A percentile compares a stretch with the other conserved stretches of the same genome.
phyloP scores from a whole-genome alignment of 2,888 invertebrate genomes.

The Plagiodera versicolora region DNA sequence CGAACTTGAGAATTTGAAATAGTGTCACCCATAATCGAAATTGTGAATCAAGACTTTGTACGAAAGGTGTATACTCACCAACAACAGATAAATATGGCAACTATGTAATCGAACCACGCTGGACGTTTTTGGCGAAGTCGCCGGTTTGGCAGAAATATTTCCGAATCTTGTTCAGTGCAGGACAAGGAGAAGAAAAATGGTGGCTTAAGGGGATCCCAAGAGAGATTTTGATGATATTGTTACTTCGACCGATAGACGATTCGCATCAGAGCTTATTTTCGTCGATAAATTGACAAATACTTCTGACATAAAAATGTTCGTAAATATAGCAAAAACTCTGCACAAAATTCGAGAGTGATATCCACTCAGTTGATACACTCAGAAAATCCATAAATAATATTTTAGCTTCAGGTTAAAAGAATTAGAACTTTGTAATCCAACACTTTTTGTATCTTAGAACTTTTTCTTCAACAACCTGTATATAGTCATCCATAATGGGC shows the following conservation, averaged over 20 bases:
- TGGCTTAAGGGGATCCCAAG: slow-evolving; percentile 30
- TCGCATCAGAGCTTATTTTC: not conserved
- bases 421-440: slow-evolving; percentile 45
- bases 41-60: no score
- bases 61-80: no score
- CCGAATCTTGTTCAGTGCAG: no score
- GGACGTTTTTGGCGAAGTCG: not conserved
- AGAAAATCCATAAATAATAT: slow-evolving; percentile 48
- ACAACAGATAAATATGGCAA: no score
- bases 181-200: not conserved
- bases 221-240: slow-evolving; percentile 44
- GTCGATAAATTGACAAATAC: not conserved
- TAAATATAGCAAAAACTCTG: slow-evolving; percentile 20
- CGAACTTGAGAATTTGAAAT: no score
- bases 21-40: no score
- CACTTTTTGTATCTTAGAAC: slow-evolving; percentile 36
- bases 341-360: slow-evolving; percentile 38
- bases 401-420: slow-evolving; percentile 46
- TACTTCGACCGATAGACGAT: slow-evolving; percentile 45
- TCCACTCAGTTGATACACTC: slow-evolving; percentile 43
- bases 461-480: slow-evolving; percentile 41
- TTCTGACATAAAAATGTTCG: not conserved
- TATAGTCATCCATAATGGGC: slow-evolving; percentile 41
- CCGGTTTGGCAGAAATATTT: not conserved
- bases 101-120: no score